phyloP scores from a whole-genome alignment of 2,113 vertebrate species.

The Cygnus buccinator region DNA sequence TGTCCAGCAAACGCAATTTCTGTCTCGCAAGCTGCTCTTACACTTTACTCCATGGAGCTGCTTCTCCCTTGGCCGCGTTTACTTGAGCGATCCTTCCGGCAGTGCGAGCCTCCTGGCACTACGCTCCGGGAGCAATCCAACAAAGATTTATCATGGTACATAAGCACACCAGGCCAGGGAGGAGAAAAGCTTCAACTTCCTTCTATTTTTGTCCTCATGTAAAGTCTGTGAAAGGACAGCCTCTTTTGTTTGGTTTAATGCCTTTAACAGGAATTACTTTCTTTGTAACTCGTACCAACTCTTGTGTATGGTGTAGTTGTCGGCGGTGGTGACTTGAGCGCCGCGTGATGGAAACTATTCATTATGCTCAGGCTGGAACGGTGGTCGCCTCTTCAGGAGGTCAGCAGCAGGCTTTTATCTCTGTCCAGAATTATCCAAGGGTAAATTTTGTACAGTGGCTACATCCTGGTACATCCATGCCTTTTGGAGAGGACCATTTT shows the following conservation, averaged over 20 bases:
- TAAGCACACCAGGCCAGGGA: slow-evolving; percentile 79
- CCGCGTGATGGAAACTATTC: slow-evolving; percentile 82
- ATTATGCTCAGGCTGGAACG: slow-evolving; percentile 85
- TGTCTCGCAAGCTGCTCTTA: slow-evolving; percentile 58
- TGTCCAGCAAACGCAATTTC: slow-evolving; percentile 80
- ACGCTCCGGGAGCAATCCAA: slow-evolving; percentile 88
- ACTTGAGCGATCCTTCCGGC: slow-evolving; percentile 83
- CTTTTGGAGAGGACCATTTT: slow-evolving; percentile 65
- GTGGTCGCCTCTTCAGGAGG: slow-evolving; percentile 78
- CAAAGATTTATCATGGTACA: slow-evolving; percentile 87
- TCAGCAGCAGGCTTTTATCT: slow-evolving; percentile 50
- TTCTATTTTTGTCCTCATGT: slow-evolving; percentile 69
- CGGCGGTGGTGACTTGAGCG: slow-evolving; percentile 79
- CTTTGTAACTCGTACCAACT: slow-evolving; percentile 83
- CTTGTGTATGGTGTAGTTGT: slow-evolving; percentile 69
- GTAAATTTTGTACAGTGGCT: slow-evolving; percentile 73
- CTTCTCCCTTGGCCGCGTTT: slow-evolving; percentile 79
- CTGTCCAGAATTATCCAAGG: slow-evolving; percentile 75
- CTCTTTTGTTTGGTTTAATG: slow-evolving; percentile 82
- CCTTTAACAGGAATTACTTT: slow-evolving; percentile 84
- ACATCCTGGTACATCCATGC: slow-evolving; percentile 76
- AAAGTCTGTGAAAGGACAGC: slow-evolving; percentile 79
- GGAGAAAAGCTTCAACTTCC: slow-evolving; percentile 78
- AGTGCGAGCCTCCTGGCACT: slow-evolving; percentile 80
- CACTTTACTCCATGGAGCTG: slow-evolving; percentile 77